phyloP scores from a whole-genome alignment of 2,113 vertebrate species.

The Ochotona curzoniae region DNA sequence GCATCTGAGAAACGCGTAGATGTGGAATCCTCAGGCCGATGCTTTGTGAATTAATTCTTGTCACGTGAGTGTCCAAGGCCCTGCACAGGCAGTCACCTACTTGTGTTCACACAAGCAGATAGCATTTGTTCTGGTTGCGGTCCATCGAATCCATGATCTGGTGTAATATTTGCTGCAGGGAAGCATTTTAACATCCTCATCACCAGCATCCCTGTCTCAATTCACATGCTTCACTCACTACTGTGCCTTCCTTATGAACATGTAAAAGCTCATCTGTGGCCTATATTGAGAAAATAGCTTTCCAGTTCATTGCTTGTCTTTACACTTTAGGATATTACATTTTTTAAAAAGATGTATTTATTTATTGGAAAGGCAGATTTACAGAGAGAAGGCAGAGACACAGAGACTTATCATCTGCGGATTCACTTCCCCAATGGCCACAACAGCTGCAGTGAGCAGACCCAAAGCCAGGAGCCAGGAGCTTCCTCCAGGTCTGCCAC shows the following conservation, averaged over 20 bases:
- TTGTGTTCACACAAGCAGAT: not conserved
- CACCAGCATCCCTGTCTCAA: not conserved
- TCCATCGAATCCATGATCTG: not conserved
- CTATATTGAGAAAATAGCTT: not conserved
- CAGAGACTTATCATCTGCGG: no score
- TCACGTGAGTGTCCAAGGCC: not conserved
- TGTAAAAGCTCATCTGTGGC: slow-evolving; percentile 26
- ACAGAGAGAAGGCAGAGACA: no score
- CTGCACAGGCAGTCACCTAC: no score
- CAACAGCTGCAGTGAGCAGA: no score
- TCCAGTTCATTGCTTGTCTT: not conserved
- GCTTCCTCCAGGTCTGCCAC: no score
- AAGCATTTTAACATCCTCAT: not conserved
- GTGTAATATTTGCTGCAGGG: not conserved
- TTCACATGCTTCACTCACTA: not conserved
- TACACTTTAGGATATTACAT: slow-evolving; percentile 21
- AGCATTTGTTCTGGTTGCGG: no score
- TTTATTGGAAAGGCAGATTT: no score
- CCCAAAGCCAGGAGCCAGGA: no score
- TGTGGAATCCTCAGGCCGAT: not conserved
- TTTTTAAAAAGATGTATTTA: not conserved
- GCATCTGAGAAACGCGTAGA: not conserved
- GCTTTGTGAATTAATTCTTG: not conserved
- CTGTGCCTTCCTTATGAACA: slow-evolving; percentile 16
- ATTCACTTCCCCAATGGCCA: no score